Evolutionary conservation across 2,113 vertebrate species (phyloP).

Genomic region (Corvus hawaiiensis): DNA sequence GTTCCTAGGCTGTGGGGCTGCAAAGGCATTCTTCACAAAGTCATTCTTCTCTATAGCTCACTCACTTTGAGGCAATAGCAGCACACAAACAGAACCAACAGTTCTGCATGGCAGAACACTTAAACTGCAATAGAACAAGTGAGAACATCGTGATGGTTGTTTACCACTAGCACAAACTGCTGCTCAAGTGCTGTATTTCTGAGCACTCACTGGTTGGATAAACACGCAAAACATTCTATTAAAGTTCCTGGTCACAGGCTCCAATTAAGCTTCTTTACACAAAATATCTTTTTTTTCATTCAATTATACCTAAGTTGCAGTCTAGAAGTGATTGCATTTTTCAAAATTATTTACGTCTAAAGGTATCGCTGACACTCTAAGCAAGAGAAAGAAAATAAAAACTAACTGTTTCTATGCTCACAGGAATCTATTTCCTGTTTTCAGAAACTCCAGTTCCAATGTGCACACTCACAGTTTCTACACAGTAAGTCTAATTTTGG

Average conservation of each 20-base stretch:
- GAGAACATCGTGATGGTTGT: background rate
- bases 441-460: background rate
- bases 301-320: background rate
- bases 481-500: background rate
- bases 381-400: background rate
- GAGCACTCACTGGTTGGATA: background rate
- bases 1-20: background rate
- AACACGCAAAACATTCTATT: background rate
- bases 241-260: background rate
- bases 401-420: background rate
- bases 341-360: background rate
- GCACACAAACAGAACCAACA: background rate
- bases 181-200: background rate
- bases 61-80: background rate
- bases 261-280: background rate
- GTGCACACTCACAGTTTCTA: background rate
- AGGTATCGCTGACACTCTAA: background rate
- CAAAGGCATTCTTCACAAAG: background rate
- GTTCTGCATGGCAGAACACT: conserved; percentile 18
- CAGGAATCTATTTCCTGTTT: background rate
- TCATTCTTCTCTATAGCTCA: background rate
- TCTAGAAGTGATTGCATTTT: background rate
- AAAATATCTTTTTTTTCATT: background rate
- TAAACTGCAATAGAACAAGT: background rate
- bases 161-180: conserved; percentile 19